Base-by-base conservation (phyloP, 2,113 vertebrate species). In the Pollachius pollachius region DNA sequence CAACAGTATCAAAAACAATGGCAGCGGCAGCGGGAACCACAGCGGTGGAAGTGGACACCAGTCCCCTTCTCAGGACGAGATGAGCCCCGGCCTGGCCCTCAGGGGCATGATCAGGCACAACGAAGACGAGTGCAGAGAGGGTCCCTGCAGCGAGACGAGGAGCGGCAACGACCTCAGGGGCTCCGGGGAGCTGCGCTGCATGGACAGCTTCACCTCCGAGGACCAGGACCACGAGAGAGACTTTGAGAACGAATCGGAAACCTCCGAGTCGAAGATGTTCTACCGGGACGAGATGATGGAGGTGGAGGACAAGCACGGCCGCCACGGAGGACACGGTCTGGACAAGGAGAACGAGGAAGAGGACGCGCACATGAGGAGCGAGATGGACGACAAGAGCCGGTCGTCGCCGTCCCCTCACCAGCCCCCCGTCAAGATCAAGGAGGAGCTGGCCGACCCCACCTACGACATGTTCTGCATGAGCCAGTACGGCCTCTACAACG, bases 391-490 rank as follows among this genome's bases (percentile, higher is more conserved):
- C 74, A 95, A 98, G 71, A 94, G 94, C 75, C 93, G 91, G 62
- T 93, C 94, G 59, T 92, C 88, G 15, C 85, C 90, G 12, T 92
- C 94, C 48, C 94, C 94, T 76, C 95, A 94, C 78, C 96, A 95
- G 48, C 92, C 93, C 2, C 81, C 95, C 65, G 95, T 98, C 85
- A 98, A 97, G 83, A 95, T 98, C 78, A 99, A 99, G 84, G 97
- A 99, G 84, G 97, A 99, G 80, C 96, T 98, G 74, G 92, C 91
- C 65, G 97, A 99, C 81, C 97, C 97, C 80, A 97, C 97, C 9
- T 99, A 99, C 0, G 97, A 99, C 90, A 98, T 98, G 97, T 99
- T 98, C 86, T 98, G 96, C 88, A 99, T 99, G 97, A 95, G 97
- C 90, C 97, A 98, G 79, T 99, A 99, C 1, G 96, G 97, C 85